Base-by-base conservation (phyloP, 2,113 vertebrate genomes). In the Bombycilla garrulus region DNA sequence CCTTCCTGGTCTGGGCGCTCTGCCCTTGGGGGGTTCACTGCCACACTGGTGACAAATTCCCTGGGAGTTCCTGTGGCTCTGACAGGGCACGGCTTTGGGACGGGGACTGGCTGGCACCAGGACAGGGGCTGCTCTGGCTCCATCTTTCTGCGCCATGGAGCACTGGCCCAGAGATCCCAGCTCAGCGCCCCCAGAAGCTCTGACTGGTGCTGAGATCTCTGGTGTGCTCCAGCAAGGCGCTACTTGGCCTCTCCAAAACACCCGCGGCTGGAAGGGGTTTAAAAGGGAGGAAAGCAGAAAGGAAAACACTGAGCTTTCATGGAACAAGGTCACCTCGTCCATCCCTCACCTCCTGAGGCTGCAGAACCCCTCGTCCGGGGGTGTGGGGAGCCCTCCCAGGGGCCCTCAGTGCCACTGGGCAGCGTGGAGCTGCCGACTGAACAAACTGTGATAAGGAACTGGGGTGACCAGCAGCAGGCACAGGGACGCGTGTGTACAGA, bases 371-470 rank as follows among this genome's bases (percentile, higher is more conserved):
- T 10, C 6, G 0, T 31, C 40, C 0, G 0, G n/a, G 42, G 79
- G 8, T 31, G 51, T 8, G 2, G 44, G 61, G 67, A 92, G 14
- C 64, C 79, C 15, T 77, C 83, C 80, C 9, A 0, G 60, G 80
- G 88, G 15, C 19, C 29, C 47, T 21, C 38, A 3, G 29, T 65
- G 47, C 78, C 1, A 2, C 62, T 50, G 92, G 88, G 88, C 88
- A 81, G 15, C 48, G 33, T 65, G 1, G 18, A 38, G 57, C 79
- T 84, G 73, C 45, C 18, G 1, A 44, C 97, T 98, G 97, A 94
- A 25, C 91, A 98, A 97, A 97, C 95, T 69, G 81, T 12, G 97
- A 98, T 97, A 97, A 97, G 95, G 61, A 80, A 70, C 4, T 3
- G 35, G 54, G 91, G 93, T 95, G 92, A 86, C 90, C 92, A 88